A percentile compares a stretch with the other conserved stretches of the same genome.
Conservation (phyloP, 1,140 invertebrate species). For the Conus betulinus region DNA sequence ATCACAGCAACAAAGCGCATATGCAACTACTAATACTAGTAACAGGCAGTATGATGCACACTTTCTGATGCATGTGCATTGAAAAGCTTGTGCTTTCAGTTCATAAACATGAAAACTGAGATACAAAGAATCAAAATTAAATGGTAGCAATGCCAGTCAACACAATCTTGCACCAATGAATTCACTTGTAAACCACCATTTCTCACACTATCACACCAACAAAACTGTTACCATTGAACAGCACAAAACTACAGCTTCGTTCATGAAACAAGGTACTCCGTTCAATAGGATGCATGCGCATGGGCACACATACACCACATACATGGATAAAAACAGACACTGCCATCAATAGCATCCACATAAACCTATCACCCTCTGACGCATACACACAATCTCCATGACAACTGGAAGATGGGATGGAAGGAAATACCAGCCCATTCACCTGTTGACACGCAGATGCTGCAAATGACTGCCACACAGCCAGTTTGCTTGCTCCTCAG, state of each 20-base stretch:
- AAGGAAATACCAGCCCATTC: constrained; percentile 1
- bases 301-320: neutral
- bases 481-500: neutral
- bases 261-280: neutral
- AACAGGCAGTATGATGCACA: no score
- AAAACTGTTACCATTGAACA: neutral
- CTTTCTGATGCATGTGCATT: no score
- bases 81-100: no score
- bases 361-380: neutral
- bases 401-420: neutral
- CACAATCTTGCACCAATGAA: no score
- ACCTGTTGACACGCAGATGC: neutral
- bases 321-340: neutral
- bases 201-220: no score
- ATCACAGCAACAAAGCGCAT: no score
- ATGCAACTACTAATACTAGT: no score
- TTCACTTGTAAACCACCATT: no score
- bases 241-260: neutral
- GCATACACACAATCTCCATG: constrained; percentile 8
- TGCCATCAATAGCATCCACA: neutral
- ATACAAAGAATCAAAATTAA: no score
- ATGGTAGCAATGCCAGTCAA: no score
- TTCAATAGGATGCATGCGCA: neutral
- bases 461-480: neutral
- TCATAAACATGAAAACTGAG: no score